phyloP scores from a whole-genome alignment of 2,888 invertebrate genomes.

The Noctua janthina region DNA sequence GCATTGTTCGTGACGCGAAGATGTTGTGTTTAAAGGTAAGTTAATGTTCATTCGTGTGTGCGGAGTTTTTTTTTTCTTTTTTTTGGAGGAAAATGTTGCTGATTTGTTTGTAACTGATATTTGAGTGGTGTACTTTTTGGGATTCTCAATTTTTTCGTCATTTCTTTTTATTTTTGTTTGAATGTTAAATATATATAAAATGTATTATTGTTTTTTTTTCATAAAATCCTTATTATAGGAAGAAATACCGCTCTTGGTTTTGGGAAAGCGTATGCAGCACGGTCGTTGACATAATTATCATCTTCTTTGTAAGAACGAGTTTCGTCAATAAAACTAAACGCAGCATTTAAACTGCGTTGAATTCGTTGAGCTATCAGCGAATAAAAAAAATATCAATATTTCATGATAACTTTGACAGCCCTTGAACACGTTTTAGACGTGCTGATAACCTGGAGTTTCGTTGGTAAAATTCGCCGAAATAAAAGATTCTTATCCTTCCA shows the following conservation, averaged over 20 bases:
- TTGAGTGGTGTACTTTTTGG: slow-evolving; percentile 11
- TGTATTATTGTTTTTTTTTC: background rate
- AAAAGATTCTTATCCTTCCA: background rate
- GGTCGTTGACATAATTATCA: background rate
- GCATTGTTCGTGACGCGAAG: slow-evolving; percentile 63
- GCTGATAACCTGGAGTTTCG: background rate
- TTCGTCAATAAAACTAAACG: background rate
- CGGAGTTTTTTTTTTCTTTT: slow-evolving; percentile 37
- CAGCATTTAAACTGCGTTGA: background rate
- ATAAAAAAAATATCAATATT: too few species aligned
- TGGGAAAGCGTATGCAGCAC: background rate
- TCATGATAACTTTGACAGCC: background rate
- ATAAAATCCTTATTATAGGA: background rate
- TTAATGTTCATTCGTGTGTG: slow-evolving; percentile 57
- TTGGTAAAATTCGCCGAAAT: background rate
- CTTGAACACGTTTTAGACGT: background rate
- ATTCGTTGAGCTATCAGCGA: background rate
- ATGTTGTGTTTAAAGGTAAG: slow-evolving; percentile 64
- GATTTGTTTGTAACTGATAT: slow-evolving; percentile 46
- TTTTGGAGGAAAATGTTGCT: slow-evolving; percentile 36
- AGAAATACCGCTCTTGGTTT: background rate
- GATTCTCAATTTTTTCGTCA: background rate
- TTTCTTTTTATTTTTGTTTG: background rate
- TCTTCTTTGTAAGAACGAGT: background rate
- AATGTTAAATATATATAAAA: background rate